Base-by-base conservation (phyloP, 2,113 vertebrate species). In the Saguinus midas region DNA sequence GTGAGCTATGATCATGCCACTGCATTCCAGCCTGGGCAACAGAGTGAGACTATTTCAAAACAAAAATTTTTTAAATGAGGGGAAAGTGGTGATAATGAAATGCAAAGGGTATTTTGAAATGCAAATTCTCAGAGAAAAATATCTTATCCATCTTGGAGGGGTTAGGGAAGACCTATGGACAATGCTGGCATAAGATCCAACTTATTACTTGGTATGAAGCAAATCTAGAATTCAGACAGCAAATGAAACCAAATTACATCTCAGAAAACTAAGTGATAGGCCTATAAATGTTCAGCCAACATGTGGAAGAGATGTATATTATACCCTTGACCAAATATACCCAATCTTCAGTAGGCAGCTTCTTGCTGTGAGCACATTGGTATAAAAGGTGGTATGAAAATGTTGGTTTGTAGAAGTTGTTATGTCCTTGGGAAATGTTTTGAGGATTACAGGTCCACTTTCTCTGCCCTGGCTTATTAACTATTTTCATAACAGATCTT, bases 231-330 rank as follows among this genome's bases (percentile, higher is more conserved):
- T 66, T 84, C 90, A 96, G 48, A 79, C 64, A 91, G 75, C 50
- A 66, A 97, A 25, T 18, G 45, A 95, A 96, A 94, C 64, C 12
- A 64, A 96, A 91, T 95, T 57, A 87, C 14, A 70, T 81, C 87
- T 92, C 80, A 93, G 79, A 94, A 97, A 95, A 96, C 94, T 58
- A 96, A 94, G 50, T 55, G 82, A 86, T 43, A 90, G 80, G 48
- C 76, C 52, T 80, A 92, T 78, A 89, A 97, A 94, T 37, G 1
- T 80, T 95, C 75, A 90, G 86, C 43, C 64, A 95, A 70, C 86
- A 96, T 94, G 85, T 93, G 78, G 91, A 64, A 96, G 96, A 95
- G 40, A 93, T 75, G 87, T 92, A n/a, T 94, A 82, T 73, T 12
- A 64, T 80, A 86, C 64, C 72, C 35, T 95, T 87, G 76, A 48